These are phyloP conservation scores for Onychomys torridus DNA, from an alignment of 2,797 vertebrate genomes.

Conservation along the genomic window DNA sequence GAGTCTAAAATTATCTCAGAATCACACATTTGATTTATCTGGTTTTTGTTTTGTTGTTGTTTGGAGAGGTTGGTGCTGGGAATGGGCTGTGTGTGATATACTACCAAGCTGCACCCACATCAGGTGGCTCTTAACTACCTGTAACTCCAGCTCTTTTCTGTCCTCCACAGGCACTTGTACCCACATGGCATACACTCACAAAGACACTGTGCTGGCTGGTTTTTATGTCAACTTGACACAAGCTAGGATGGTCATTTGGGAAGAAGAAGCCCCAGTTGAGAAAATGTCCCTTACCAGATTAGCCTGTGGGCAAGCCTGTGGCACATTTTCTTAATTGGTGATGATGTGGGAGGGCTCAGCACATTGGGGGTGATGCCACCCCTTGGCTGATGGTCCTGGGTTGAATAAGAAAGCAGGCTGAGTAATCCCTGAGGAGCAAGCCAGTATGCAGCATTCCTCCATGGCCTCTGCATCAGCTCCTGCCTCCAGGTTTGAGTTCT, in stretches of 20 bases:
- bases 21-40: constrained; percentile 2
- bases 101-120: background rate
- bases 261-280: background rate
- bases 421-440: background rate
- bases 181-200: background rate
- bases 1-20: background rate
- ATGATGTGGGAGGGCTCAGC: background rate
- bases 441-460: background rate
- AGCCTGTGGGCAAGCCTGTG: background rate
- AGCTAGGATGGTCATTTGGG: background rate
- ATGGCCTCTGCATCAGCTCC: background rate
- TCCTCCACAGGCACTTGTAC: background rate
- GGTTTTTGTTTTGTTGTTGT: background rate
- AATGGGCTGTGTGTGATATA: background rate
- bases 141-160: background rate
- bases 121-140: background rate
- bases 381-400: background rate
- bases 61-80: background rate
- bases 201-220: background rate
- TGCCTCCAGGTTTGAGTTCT: background rate
- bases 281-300: background rate
- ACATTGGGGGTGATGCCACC: background rate
- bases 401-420: background rate
- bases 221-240: background rate
- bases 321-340: background rate